Base-by-base conservation (phyloP, 2,888 invertebrate species). In the Apamea epomidion region DNA sequence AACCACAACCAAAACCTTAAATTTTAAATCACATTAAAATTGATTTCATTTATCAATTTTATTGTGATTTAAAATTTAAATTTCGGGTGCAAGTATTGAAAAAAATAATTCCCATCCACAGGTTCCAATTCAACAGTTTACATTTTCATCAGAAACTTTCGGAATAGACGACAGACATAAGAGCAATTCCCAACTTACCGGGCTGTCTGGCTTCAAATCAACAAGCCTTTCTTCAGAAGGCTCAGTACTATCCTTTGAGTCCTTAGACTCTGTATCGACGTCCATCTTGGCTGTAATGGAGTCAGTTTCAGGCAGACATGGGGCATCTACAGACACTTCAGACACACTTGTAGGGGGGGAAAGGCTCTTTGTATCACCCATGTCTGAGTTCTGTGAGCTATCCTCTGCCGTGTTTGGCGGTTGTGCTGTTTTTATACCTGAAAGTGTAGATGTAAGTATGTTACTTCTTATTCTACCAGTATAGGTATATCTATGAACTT, bases 331-430 rank as follows among this genome's bases (percentile, higher is more conserved):
- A 0, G 95, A 95, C 2, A 93, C 89, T 80, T 97, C 96, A 0
- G 96, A 95, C 37, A 94, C 89, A 74, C 95, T 95, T 0, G 94
- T 95, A 0, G 93, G 95, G 0, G 96, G 96, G 0, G 96, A 96
- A 0, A 94, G 82, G 80, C 95, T 96, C 80, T 96, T 97, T 0
- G 93, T 91, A 42, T 96, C 96, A 1, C 92, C 93, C 90, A 95
- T 91, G 74, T 96, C 96, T 0, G 95, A 96, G 83, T 95, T 95
- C 75, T 95, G 96, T 2, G 96, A 96, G 83, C 93, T 96, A 2
- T 97, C 97, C 73, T 96, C 95, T 0, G 93, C 93, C 8, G 92
- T 94, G 70, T 92, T 94, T 3, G 95, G 95, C 0, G 95, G 94
- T 16, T 93, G 94, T 3, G 92, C 72, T 48, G 88, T 83, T 92